Conservation (phyloP, 1,140 invertebrate genomes). For the Zaprionus gabonicus region DNA sequence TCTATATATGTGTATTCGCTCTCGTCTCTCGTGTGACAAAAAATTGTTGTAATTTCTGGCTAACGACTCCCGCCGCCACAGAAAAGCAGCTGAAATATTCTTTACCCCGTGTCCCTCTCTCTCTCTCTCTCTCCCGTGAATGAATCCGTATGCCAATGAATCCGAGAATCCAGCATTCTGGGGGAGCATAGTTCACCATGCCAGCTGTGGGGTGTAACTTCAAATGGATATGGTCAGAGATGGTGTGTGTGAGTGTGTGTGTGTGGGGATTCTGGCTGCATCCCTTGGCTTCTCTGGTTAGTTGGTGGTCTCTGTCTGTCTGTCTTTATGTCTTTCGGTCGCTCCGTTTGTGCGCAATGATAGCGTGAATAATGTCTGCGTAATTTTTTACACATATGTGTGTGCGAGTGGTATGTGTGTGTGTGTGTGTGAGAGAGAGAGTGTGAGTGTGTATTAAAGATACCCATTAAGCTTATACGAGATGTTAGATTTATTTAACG, state of each 20-base stretch:
- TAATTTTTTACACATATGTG: conserved; percentile 68
- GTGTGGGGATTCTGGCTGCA: conserved; percentile 7
- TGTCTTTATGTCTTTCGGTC: conserved; percentile 24
- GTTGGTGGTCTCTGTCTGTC: not conserved
- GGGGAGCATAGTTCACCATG: conserved; percentile 52
- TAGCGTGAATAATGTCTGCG: conserved; percentile 82
- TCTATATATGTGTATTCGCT: conserved; percentile 26
- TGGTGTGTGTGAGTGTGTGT: conserved; percentile 8
- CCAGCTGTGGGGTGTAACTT: conserved; percentile 37
- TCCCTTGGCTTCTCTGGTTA: not conserved
- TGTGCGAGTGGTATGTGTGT: conserved; percentile 2
- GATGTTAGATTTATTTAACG: conserved; percentile 81
- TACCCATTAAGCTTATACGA: conserved; percentile 74
- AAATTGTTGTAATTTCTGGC: conserved; percentile 71
- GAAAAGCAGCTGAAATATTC: conserved; percentile 16
- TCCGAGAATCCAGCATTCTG: conserved; percentile 41
- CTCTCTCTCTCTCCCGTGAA: not conserved
- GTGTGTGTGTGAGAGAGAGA: conserved; percentile 28
- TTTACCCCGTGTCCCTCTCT: not conserved
- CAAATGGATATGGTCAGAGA: conserved; percentile 51
- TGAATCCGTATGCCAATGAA: conserved; percentile 43
- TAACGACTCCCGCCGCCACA: conserved; percentile 42
- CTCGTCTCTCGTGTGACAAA: conserved; percentile 55
- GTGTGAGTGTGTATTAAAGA: conserved; percentile 66
- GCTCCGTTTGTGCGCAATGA: conserved; percentile 60